Evolutionary conservation across 2,113 vertebrate genomes (phyloP).

Genomic region (Gymnocephalus cernua): DNA sequence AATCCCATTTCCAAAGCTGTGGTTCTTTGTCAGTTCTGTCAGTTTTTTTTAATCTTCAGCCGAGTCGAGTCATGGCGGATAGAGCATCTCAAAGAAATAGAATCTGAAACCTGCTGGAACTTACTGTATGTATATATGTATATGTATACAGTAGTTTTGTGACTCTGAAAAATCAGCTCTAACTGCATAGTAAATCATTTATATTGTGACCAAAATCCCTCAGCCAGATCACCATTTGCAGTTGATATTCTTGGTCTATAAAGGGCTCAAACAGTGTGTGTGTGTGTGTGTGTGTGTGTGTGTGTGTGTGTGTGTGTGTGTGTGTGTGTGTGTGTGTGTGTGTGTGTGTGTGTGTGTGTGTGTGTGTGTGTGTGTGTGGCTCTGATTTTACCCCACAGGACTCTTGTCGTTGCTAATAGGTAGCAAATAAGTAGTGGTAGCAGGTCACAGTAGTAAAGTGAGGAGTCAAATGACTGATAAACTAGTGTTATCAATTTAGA

Average conservation of each 20-base stretch:
- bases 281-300: no score
- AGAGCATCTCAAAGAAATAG: not conserved
- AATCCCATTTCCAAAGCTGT: not conserved
- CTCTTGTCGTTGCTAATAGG: constrained; percentile 22
- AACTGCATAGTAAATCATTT: constrained; percentile 29
- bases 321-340: not conserved
- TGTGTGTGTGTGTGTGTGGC: not conserved
- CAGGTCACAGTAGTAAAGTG: not conserved
- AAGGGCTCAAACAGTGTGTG: not conserved
- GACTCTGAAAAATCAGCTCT: not conserved
- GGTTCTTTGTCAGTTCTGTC: not conserved
- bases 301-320: not conserved
- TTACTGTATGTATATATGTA: no score
- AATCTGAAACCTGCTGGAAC: not conserved
- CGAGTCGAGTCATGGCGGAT: not conserved
- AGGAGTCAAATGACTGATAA: not conserved
- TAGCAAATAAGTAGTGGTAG: not conserved
- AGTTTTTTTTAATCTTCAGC: not conserved
- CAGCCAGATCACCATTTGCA: not conserved
- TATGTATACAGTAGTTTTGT: not conserved
- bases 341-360: not conserved
- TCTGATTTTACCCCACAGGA: constrained; percentile 14
- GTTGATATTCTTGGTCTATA: constrained; percentile 12
- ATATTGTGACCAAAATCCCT: constrained; percentile 20
- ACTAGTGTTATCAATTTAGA: constrained; percentile 6